Base-by-base conservation (phyloP, 2,113 vertebrate genomes). In the Gorsachius goisagi region DNA sequence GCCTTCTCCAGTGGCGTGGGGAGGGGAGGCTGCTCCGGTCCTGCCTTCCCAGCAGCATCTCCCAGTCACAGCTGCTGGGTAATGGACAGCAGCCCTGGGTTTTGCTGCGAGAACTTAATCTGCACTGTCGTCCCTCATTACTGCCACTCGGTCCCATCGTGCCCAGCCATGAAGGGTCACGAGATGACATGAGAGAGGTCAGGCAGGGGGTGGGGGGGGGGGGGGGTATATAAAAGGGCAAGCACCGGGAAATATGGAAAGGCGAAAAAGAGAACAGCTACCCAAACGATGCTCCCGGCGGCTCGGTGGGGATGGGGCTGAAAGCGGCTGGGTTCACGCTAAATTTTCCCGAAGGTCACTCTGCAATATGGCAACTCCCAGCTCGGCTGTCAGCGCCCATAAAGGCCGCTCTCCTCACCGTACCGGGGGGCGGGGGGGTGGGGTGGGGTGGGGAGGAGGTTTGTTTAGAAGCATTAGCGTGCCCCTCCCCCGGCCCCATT, bases 391-490 rank as follows among this genome's bases (percentile, higher is more conserved):
- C 96, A 97, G 90, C 19, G 52, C 97, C 97, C 97, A 97, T 96
- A 97, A 97, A 94, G 91, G 97, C 93, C 95, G 94, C 90, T 75
- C 91, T 92, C 77, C 64, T 95, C 95, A 98, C 95, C 83, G 96
- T 17, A 88, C 69, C 69, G 88, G 80, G 76, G 59, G 88, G 80
- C 73, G 63, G 94, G 94, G 76, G 91, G n/a, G n/a, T n/a, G n/a
- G n/a, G n/a, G n/a, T n/a, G n/a, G n/a, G n/a, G n/a, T n/a, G 83
- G 91, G 96, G 95, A 97, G 95, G 97, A 97, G 90, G 93, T 98
- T 98, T 98, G 97, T 98, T 98, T 97, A 97, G 97, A 98, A 96
- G 97, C 98, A 98, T 98, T 99, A 98, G 98, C 71, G 41, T 58
- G 91, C 93, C 95, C 96, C 95, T 97, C 98, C 98, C 97, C 96